These are phyloP conservation scores for Decapterus maruadsi DNA, from an alignment of 2,797 vertebrate species.

Conservation along the genomic window DNA sequence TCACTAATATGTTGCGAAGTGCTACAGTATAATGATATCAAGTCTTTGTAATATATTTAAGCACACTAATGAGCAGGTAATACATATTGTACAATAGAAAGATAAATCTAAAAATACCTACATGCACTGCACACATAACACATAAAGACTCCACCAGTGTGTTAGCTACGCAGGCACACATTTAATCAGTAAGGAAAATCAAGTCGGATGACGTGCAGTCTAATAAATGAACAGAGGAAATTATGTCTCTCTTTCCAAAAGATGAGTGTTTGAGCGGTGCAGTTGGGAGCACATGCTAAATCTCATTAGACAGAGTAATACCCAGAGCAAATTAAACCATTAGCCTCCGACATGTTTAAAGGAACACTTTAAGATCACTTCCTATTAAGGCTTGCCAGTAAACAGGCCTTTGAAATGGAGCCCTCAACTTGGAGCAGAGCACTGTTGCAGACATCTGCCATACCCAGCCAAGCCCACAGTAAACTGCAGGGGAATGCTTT, in stretches of 20 bases:
- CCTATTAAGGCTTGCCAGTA: conserved; percentile 84
- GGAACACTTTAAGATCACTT: conserved; percentile 85
- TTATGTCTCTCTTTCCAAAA: conserved; percentile 61
- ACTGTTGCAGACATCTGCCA: conserved; percentile 87
- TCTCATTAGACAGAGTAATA: conserved; percentile 85
- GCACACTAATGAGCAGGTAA: neutral
- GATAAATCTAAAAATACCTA: neutral
- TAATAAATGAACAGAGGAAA: conserved; percentile 65
- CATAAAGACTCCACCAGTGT: neutral
- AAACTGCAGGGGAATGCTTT: conserved; percentile 77
- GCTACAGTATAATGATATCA: neutral
- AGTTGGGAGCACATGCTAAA: conserved; percentile 72
- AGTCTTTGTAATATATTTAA: neutral
- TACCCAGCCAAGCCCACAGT: conserved; percentile 81
- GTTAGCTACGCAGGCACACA: neutral
- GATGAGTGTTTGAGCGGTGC: conserved; percentile 64
- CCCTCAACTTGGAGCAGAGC: conserved; percentile 77
- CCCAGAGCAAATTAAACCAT: conserved; percentile 85
- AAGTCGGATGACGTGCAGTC: conserved; percentile 25
- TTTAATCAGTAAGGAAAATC: conserved; percentile 12
- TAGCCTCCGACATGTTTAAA: conserved; percentile 83
- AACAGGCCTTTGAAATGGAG: conserved; percentile 85
- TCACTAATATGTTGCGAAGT: neutral
- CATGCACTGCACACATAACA: neutral
- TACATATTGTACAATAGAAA: neutral